Percentiles rank a stretch among this genome's conserved stretches.
Evolutionary conservation across 1,140 invertebrate species (phyloP).

Genomic region (Parasteatoda tepidariorum): DNA sequence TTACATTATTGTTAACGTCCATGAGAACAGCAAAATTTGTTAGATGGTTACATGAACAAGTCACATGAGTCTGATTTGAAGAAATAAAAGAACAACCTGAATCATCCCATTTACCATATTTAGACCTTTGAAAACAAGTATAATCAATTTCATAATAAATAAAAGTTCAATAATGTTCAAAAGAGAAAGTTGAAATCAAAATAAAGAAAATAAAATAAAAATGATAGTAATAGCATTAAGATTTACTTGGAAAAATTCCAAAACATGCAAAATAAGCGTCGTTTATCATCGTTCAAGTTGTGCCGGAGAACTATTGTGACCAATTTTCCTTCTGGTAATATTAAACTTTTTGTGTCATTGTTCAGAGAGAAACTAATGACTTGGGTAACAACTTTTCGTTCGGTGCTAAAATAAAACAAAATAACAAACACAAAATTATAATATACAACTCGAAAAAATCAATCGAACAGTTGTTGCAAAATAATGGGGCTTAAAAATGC

Average conservation of each 20-base stretch:
- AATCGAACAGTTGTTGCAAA: too few species aligned
- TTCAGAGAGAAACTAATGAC: constrained; percentile 34
- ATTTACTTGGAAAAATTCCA: constrained; percentile 44
- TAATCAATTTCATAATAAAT: neutral
- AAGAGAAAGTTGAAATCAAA: neutral
- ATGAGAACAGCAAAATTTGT: constrained; percentile 76
- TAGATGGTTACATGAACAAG: constrained; percentile 70
- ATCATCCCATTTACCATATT: constrained; percentile 65
- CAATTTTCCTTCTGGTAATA: constrained; percentile 18
- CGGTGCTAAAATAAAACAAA: too few species aligned
- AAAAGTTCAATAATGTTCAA: neutral
- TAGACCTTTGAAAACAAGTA: neutral
- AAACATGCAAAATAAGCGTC: constrained; percentile 24
- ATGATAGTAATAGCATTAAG: neutral
- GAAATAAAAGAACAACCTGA: constrained; percentile 66
- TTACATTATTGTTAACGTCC: constrained; percentile 70
- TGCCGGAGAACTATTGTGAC: constrained; percentile 13
- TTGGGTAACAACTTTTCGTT: constrained; percentile 8
- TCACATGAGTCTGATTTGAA: constrained; percentile 67
- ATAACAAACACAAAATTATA: too few species aligned
- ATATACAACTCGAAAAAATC: too few species aligned
- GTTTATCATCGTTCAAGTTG: neutral
- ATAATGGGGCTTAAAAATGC: too few species aligned
- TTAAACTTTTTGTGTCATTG: neutral
- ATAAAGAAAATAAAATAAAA: neutral